These are phyloP conservation scores for Emberiza fucata DNA, from an alignment of 2,113 vertebrate species.

Conservation along the genomic window DNA sequence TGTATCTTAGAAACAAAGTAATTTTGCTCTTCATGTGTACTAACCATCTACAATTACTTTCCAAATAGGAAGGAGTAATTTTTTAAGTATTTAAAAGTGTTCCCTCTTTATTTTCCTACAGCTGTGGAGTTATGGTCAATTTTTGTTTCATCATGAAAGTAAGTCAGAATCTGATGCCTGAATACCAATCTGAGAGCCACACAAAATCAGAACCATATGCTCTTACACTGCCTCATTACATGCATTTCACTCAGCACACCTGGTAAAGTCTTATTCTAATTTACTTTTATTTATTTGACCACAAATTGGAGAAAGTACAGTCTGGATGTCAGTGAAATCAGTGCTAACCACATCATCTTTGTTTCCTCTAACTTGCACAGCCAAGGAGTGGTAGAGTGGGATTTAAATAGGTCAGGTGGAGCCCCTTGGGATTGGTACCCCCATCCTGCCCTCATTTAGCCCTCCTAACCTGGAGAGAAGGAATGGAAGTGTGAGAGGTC, in stretches of 20 bases:
- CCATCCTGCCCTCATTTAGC: not conserved
- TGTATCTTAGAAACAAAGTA: not conserved
- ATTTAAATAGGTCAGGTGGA: not conserved
- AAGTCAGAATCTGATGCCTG: not conserved
- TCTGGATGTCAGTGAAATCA: no score
- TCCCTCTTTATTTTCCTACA: not conserved
- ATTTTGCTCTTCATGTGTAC: not conserved
- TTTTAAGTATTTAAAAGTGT: not conserved
- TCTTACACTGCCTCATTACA: not conserved
- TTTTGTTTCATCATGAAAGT: not conserved
- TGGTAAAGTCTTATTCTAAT: not conserved
- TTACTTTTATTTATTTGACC: not conserved
- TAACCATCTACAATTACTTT: not conserved
- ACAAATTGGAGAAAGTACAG: not conserved
- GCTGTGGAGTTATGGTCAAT: rapidly evolving
- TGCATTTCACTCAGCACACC: not conserved
- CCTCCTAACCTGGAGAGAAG: not conserved
- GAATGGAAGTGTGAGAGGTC: not conserved
- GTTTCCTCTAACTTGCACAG: not conserved
- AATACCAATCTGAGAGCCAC: not conserved
- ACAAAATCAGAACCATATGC: not conserved
- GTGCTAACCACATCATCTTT: not conserved
- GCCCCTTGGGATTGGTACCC: not conserved
- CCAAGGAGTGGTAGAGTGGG: no score
- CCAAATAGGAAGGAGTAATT: not conserved